Evolutionary conservation across 2,797 vertebrate species (phyloP).

Genomic region (Pogonophryne albipinna): DNA sequence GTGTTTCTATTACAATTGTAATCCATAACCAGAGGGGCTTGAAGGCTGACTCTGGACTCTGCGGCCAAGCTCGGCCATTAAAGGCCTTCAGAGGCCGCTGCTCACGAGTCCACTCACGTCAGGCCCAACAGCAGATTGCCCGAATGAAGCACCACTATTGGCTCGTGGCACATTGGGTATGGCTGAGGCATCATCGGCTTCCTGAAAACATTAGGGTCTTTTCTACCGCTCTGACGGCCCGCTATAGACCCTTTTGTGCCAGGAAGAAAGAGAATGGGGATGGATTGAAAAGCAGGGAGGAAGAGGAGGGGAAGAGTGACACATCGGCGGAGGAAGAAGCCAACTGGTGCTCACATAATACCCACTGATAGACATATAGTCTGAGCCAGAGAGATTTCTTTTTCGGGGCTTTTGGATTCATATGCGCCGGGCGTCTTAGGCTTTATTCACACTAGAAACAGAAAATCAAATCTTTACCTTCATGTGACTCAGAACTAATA

Average conservation of each 20-base stretch:
- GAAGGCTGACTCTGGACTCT: slow-evolving; percentile 42
- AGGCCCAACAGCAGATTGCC: slow-evolving; percentile 67
- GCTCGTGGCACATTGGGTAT: slow-evolving; percentile 65
- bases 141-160: slow-evolving; percentile 55
- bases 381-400: slow-evolving; percentile 27
- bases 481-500: slow-evolving; percentile 59
- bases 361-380: slow-evolving; percentile 38
- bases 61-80: slow-evolving; percentile 59
- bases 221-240: slow-evolving; percentile 50
- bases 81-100: slow-evolving; percentile 40
- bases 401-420: slow-evolving; percentile 40
- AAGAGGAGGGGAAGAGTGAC: slow-evolving; percentile 46
- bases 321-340: slow-evolving; percentile 37
- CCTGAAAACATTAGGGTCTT: slow-evolving; percentile 75
- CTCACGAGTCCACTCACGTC: slow-evolving; percentile 77
- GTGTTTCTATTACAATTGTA: slow-evolving; percentile 53
- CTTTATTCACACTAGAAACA: slow-evolving; percentile 49
- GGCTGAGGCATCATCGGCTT: slow-evolving; percentile 66
- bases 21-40: slow-evolving; percentile 51
- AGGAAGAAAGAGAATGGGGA: slow-evolving; percentile 49
- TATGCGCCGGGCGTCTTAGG: slow-evolving; percentile 28
- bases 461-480: slow-evolving; percentile 60
- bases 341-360: slow-evolving; percentile 56
- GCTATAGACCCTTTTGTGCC: slow-evolving; percentile 56
- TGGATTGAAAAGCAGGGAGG: slow-evolving; percentile 33